Conservation (phyloP, 2,888 invertebrate species). For the Parelbella ahira region DNA sequence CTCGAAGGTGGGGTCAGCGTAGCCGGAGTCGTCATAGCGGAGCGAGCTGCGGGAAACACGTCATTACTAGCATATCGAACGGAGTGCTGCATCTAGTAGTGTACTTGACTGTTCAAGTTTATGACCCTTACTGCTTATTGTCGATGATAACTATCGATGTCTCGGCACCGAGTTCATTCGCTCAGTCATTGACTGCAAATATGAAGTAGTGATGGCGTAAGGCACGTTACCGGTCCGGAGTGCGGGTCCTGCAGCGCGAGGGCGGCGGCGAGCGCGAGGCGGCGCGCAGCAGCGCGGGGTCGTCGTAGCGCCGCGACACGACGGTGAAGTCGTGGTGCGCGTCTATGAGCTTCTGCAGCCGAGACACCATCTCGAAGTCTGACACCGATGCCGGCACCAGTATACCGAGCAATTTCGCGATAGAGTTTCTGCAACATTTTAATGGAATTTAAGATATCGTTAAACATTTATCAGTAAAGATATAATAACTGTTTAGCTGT, state of each 20-base stretch:
- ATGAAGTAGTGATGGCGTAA: no score
- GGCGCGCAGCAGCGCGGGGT: slow-evolving; percentile 66
- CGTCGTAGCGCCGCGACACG: slow-evolving; percentile 85
- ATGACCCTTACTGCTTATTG: no score
- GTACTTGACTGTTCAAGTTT: no score
- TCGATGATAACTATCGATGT: no score
- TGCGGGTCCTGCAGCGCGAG: slow-evolving; percentile 65
- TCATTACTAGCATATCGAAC: no score
- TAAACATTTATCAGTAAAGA: no score
- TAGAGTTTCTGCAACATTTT: slow-evolving; percentile 78
- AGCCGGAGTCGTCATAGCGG: slow-evolving; percentile 86
- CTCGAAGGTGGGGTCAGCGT: slow-evolving; percentile 85
- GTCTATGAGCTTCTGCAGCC: slow-evolving; percentile 90
- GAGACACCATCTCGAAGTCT: slow-evolving; percentile 87
- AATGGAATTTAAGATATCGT: no score
- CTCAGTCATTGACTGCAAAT: no score
- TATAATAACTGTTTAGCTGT: no score
- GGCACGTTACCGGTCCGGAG: slow-evolving; percentile 80
- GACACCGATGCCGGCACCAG: slow-evolving; percentile 83
- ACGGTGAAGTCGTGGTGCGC: slow-evolving; percentile 93
- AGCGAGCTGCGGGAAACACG: slow-evolving; percentile 61
- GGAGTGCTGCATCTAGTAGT: no score
- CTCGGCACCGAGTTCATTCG: no score
- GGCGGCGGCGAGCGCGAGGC: slow-evolving; percentile 73
- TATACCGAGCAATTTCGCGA: slow-evolving; percentile 87